Evolutionary conservation across 2,888 invertebrate genomes (phyloP), one percentile per base, ranked within the genome.

Genomic region (Himalopsyche japonica): DNA sequence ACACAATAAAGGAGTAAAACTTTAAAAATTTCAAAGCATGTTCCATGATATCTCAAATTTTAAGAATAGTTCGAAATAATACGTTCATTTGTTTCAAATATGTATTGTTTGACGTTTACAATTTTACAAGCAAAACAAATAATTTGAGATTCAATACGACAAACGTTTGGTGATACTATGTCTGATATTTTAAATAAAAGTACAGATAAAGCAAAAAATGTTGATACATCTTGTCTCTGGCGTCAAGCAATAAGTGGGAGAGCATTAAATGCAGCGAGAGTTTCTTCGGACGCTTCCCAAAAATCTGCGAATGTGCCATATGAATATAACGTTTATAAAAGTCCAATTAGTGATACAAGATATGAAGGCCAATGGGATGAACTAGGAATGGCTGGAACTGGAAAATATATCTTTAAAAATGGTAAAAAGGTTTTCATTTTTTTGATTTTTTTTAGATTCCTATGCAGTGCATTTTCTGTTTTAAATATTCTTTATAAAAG

Each of bases 341-440:
- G 87, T 82, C 93, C 93, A 86, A 90, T 92, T 15, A 94, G 94
- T 0, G 93, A 93, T 1, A 94, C 94, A 83, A 89, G 88, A 27
- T 95, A 94, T 87, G 89, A 90, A 64, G 95, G 95, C 77, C 90
- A 92, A 10, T 94, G 94, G 93, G 92, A 94, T 88, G 89, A 90
- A 1, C 88, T 93, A 0, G 93, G 94, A 49, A 94, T 95, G 93
- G 91, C 93, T 37, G 95, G 95, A 32, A 89, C 89, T 79, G 95
- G 95, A 47, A 89, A 89, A 70, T 95, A 94, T 89, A 90, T 89
- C 0, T 93, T 93, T 88, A 93, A 93, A 3, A 93, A 94, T 88
- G 94, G 95, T 92, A 89, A 89, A 70, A 80, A 34, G 2, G 3
- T 5, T 43, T 79, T 79, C 0, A 8, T 34, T 12, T 77, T 47